These are phyloP conservation scores for Castor canadensis DNA, from an alignment of 2,113 vertebrate genomes.

Conservation along the genomic window DNA sequence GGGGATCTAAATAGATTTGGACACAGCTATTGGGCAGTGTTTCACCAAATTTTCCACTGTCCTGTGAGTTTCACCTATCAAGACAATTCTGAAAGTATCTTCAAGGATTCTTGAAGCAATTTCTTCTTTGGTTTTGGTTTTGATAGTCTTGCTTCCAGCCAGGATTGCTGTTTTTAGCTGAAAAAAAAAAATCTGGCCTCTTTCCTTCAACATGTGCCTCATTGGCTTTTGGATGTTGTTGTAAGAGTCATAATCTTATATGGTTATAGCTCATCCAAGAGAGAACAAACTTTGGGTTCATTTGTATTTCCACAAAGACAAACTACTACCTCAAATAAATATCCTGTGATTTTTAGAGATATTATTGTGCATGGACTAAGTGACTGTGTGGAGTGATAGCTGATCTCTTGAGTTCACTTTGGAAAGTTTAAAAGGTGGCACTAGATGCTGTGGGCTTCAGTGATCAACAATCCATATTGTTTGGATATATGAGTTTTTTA, in stretches of 20 bases:
- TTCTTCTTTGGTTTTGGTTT: neutral
- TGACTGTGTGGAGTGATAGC: neutral
- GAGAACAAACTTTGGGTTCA: neutral
- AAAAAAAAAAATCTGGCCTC: neutral
- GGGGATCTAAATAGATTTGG: neutral
- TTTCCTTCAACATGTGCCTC: constrained; percentile 18
- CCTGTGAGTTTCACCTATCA: neutral
- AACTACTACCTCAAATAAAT: constrained; percentile 18
- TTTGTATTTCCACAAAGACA: neutral
- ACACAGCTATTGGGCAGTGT: neutral
- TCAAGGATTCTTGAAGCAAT: neutral
- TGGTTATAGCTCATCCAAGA: neutral
- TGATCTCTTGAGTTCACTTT: neutral
- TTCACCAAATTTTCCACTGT: constrained; percentile 19
- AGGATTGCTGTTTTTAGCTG: neutral
- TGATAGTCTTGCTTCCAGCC: neutral
- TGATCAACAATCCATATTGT: no score
- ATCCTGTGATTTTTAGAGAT: neutral
- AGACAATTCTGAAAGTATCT: neutral
- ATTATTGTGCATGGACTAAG: neutral
- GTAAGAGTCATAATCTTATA: neutral
- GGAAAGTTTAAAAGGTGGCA: neutral
- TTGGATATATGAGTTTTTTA: neutral
- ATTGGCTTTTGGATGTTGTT: constrained; percentile 28
- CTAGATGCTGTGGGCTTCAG: neutral